phyloP scores from a whole-genome alignment of 92 coral and sea anemone species.

The Muricea muricata region DNA sequence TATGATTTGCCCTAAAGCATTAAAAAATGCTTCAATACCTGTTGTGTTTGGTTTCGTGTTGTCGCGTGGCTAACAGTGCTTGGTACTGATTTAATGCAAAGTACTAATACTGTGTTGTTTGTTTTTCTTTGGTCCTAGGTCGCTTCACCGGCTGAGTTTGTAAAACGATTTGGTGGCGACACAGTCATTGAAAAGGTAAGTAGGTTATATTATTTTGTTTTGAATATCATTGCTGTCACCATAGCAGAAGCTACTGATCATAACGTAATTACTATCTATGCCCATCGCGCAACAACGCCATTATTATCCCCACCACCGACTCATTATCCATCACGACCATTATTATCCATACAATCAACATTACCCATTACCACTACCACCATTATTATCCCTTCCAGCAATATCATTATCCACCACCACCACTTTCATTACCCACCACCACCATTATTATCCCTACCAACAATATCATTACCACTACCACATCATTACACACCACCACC shows the following conservation, averaged over 20 bases:
- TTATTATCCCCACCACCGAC: neutral
- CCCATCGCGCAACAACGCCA: no score
- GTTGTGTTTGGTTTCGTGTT: neutral
- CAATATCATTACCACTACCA: neutral
- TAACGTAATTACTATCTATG: no score
- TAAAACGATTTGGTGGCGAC: constrained; percentile 90
- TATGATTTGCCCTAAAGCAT: no score
- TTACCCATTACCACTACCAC: neutral
- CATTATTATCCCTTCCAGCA: neutral
- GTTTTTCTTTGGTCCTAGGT: constrained; percentile 52
- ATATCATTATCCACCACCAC: neutral
- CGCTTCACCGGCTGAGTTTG: constrained; percentile 97
- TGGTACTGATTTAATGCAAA: neutral
- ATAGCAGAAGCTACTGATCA: no score
- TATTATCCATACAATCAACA: neutral
- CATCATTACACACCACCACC: neutral
- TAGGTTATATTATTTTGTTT: no score
- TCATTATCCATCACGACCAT: neutral
- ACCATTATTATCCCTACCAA: neutral
- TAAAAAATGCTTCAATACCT: no score
- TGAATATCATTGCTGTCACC: no score
- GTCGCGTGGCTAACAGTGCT: neutral
- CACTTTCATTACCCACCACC: neutral
- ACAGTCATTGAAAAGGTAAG: constrained; percentile 90
- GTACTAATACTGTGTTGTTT: neutral